Evolutionary conservation across 2,797 vertebrate genomes (phyloP).

Genomic region (Pampus argenteus): DNA sequence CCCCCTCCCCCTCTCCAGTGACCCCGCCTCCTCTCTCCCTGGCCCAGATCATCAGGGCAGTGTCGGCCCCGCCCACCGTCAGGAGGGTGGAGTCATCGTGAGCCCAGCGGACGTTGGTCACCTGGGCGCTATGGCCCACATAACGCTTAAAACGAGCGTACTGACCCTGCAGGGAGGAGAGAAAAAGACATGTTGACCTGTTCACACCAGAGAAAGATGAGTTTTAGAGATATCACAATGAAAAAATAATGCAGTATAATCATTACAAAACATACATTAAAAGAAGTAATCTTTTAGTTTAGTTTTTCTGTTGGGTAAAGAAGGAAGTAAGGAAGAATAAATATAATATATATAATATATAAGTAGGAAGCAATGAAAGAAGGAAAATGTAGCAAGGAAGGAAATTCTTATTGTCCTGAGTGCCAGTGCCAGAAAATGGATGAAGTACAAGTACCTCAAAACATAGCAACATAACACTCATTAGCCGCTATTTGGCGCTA

Average conservation of each 20-base stretch:
- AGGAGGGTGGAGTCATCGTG: conserved; percentile 92
- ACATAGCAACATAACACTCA: no score
- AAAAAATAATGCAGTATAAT: neutral
- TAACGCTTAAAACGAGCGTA: conserved; percentile 96
- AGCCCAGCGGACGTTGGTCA: conserved; percentile 94
- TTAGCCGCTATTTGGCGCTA: no score
- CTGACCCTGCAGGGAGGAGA: conserved; percentile 85
- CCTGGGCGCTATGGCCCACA: conserved; percentile 95
- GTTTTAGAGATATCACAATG: neutral
- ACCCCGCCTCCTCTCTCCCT: conserved; percentile 85
- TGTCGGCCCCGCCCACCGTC: conserved; percentile 94
- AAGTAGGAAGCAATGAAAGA: no score
- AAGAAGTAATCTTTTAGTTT: no score
- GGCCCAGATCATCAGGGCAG: conserved; percentile 95
- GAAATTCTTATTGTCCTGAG: no score
- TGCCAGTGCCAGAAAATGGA: no score
- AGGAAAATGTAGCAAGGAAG: no score
- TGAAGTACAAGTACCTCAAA: no score
- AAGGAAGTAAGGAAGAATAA: no score
- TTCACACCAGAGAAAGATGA: neutral
- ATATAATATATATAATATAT: no score
- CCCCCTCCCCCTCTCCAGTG: conserved; percentile 76
- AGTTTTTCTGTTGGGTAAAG: no score
- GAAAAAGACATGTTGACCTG: neutral
- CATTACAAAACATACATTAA: no score